These are phyloP conservation scores for Plectus sambesii DNA, from an alignment of 1,140 invertebrate genomes.

Conservation along the genomic window DNA sequence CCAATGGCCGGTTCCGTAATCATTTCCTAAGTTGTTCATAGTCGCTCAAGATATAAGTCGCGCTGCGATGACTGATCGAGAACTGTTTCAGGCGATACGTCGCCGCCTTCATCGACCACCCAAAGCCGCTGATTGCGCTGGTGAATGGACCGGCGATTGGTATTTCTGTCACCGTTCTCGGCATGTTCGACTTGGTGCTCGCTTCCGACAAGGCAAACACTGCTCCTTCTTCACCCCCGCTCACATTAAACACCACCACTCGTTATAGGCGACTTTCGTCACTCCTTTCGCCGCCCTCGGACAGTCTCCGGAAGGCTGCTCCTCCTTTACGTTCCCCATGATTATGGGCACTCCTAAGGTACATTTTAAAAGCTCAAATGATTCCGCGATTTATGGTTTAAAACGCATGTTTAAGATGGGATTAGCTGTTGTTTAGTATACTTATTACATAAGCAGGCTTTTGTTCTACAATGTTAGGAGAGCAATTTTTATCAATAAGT, in stretches of 20 bases:
- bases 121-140: slow-evolving; percentile 72
- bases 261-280: slow-evolving; percentile 64
- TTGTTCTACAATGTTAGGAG: slow-evolving; percentile 18
- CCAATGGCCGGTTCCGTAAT: neutral
- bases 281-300: slow-evolving; percentile 72
- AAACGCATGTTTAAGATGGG: slow-evolving; percentile 7
- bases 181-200: slow-evolving; percentile 76
- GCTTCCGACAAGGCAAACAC: slow-evolving; percentile 59
- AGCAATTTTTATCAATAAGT: slow-evolving; percentile 43
- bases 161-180: slow-evolving; percentile 66
- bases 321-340: slow-evolving; percentile 66
- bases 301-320: slow-evolving; percentile 69
- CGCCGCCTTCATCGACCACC: slow-evolving; percentile 67
- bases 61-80: too few species aligned
- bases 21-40: too few species aligned
- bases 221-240: neutral
- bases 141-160: slow-evolving; percentile 91
- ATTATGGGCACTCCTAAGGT: slow-evolving; percentile 67
- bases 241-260: slow-evolving; percentile 2
- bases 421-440: slow-evolving; percentile 10
- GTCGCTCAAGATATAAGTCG: slow-evolving; percentile 41
- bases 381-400: too few species aligned
- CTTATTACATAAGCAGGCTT: too few species aligned
- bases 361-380: too few species aligned
- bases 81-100: slow-evolving; percentile 56